Base-by-base conservation (phyloP, 2,797 vertebrate species). In the Channa striata region DNA sequence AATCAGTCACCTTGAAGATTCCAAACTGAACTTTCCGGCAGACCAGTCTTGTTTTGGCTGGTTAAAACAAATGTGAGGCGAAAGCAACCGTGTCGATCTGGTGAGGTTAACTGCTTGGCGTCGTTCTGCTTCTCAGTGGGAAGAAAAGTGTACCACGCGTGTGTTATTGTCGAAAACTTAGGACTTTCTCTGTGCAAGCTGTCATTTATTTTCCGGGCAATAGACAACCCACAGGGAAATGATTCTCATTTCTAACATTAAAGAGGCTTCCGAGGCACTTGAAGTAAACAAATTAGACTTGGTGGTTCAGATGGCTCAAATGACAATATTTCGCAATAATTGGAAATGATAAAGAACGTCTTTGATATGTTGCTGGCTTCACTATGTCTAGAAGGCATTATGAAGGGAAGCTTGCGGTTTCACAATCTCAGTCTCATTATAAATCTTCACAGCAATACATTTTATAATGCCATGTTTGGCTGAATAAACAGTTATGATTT, bases 401-500 rank as follows among this genome's bases (percentile, higher is more conserved):
- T 42, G 70, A 83, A 68, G 53, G 49, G 69, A 81, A 69, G 72
- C 81, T 58, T 74, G 80, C 48, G 56, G 80, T 79, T 85, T 84
- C 72, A 77, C 72, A 66, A 74, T 83, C 78, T 79, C 82, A 68
- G 63, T 84, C 87, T 93, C 88, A 93, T 91, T 93, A 89, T 85
- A 92, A 92, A 88, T 82, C 85, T 84, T 88, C 84, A 87, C 84
- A 92, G 81, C 72, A 40, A 82, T 87, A 82, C 73, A 60, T 79
- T 89, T 89, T 77, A 80, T 78, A 84, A 83, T 77, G 83, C 76
- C 69, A 80, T 74, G 86, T 92, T 93, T 90, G 90, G 89, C 91
- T 92, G 92, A 91, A 93, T 90, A 93, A 94, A 92, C 87, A 89
- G 88, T 85, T 83, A 82, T 80, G 81, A 92, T 91, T 90, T 93